These are phyloP conservation scores for Peribatodes rhomboidaria DNA, from an alignment of 2,888 invertebrate genomes.

Conservation along the genomic window DNA sequence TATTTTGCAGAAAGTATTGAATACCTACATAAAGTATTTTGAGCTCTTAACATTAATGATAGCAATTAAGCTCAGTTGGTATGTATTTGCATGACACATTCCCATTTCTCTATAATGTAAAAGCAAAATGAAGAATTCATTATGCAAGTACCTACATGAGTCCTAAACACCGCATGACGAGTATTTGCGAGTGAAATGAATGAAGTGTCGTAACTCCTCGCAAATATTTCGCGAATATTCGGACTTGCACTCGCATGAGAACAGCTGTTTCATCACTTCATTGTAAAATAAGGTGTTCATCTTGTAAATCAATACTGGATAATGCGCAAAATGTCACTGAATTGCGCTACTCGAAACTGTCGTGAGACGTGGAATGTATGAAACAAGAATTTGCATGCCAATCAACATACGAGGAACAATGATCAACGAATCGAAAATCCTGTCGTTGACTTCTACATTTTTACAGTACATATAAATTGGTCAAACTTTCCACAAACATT, in stretches of 20 bases:
- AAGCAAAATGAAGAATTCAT: slow-evolving; percentile 2
- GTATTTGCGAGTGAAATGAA: slow-evolving; percentile 42
- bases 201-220: slow-evolving; percentile 58
- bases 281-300: slow-evolving; percentile 76
- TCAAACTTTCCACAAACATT: background rate
- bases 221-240: slow-evolving; percentile 52
- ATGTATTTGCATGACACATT: slow-evolving; percentile 7
- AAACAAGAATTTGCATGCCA: slow-evolving; percentile 71
- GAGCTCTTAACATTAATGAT: background rate
- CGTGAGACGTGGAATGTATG: slow-evolving; percentile 60
- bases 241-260: slow-evolving; percentile 49
- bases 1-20: background rate
- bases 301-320: slow-evolving; percentile 81
- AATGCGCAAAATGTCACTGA: slow-evolving; percentile 84
- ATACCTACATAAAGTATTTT: too few species aligned
- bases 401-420: slow-evolving; percentile 72
- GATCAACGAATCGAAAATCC: slow-evolving; percentile 67
- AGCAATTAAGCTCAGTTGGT: background rate
- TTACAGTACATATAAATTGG: slow-evolving; percentile 36
- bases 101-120: background rate
- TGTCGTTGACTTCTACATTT: slow-evolving; percentile 53
- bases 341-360: slow-evolving; percentile 73
- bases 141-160: slow-evolving; percentile 33
- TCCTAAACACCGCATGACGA: slow-evolving; percentile 21
- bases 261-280: slow-evolving; percentile 83